These are phyloP conservation scores for Mimachlamys varia DNA, from an alignment of 2,888 invertebrate genomes.

Conservation along the genomic window DNA sequence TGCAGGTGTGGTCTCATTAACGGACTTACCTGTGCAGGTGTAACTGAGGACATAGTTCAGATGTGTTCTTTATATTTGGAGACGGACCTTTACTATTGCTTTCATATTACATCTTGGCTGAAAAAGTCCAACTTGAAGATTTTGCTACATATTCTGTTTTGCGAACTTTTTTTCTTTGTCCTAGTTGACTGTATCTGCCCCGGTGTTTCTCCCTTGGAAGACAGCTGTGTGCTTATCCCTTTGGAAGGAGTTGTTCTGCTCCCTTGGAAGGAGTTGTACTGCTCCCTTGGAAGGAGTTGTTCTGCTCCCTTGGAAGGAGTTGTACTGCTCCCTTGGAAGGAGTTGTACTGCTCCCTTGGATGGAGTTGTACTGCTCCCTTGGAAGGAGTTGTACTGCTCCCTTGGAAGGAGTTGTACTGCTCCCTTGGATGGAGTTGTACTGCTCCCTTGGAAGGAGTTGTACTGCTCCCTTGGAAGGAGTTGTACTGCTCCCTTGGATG, in stretches of 20 bases:
- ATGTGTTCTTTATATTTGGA: not conserved
- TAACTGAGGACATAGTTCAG: no score
- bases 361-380: not conserved
- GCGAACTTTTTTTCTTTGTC: conserved; percentile 8
- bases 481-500: no score
- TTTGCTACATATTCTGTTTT: conserved; percentile 18
- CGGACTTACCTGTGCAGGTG: no score
- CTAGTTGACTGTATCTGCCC: conserved; percentile 20
- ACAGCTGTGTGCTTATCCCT: not conserved
- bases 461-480: not conserved
- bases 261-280: not conserved
- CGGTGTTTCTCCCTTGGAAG: conserved; percentile 1
- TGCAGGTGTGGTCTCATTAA: not conserved
- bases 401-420: not conserved
- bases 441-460: not conserved
- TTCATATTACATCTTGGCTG: not conserved
- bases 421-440: not conserved
- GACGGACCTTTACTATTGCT: not conserved
- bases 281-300: not conserved
- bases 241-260: conserved; percentile 10
- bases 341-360: not conserved
- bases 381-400: not conserved
- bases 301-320: not conserved
- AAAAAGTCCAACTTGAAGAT: not conserved
- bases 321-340: not conserved